Percentiles rank a stretch among this genome's conserved stretches.
phyloP scores from a whole-genome alignment of 2,888 invertebrate species.

The Pseudococcus viburni region DNA sequence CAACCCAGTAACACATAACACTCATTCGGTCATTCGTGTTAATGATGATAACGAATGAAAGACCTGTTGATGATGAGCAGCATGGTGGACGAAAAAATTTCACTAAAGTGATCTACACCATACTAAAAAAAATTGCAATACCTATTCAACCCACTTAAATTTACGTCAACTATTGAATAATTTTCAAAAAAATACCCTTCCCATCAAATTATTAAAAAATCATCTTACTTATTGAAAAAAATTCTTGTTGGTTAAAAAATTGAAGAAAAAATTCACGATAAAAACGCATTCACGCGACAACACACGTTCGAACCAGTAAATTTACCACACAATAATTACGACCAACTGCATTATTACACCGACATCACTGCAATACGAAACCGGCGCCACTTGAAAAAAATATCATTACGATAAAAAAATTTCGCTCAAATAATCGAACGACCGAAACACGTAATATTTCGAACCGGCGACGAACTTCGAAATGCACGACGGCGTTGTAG shows the following conservation, averaged over 20 bases:
- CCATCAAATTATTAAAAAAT: not conserved
- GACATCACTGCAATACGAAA: not conserved
- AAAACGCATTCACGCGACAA: not conserved
- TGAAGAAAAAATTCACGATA: not conserved
- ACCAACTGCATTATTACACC: not conserved
- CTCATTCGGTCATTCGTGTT: not conserved
- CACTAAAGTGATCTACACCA: not conserved
- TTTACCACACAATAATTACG: not conserved
- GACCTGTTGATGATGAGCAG: not conserved
- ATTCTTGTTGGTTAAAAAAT: not conserved
- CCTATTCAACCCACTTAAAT: not conserved
- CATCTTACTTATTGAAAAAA: not conserved
- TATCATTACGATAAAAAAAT: not conserved
- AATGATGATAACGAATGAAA: not conserved
- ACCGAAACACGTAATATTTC: slow-evolving; percentile 37
- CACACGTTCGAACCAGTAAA: not conserved
- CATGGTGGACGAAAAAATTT: not conserved
- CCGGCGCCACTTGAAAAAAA: slow-evolving; percentile 9
- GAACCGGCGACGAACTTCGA: not conserved
- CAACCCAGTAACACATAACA: slow-evolving; percentile 1
- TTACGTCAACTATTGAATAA: not conserved
- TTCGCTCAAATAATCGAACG: not conserved
- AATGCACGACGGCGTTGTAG: not conserved
- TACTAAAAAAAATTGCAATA: not conserved
- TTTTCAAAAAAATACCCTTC: not conserved